These are phyloP conservation scores for Thinocorus orbignyianus DNA, from an alignment of 2,113 vertebrate species.

Conservation along the genomic window DNA sequence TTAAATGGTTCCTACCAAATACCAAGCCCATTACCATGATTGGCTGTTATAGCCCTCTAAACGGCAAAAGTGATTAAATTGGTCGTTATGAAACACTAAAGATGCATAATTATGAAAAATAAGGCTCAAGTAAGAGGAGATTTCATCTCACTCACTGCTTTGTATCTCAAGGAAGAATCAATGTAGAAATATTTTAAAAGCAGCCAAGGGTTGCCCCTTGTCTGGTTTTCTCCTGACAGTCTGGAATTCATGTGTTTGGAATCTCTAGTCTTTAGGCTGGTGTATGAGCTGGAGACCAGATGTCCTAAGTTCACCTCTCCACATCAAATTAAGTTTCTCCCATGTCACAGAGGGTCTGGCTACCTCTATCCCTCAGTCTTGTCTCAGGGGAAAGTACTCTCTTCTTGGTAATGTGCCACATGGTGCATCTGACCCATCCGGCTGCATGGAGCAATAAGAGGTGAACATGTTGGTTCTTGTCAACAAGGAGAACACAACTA, in stretches of 20 bases:
- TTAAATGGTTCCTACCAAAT: constrained; percentile 83
- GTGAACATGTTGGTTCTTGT: not conserved
- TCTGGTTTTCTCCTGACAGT: constrained; percentile 22
- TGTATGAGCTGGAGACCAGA: not conserved
- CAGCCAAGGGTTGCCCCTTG: constrained; percentile 12
- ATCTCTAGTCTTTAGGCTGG: not conserved
- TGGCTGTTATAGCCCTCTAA: constrained; percentile 82
- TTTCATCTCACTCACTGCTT: constrained; percentile 71
- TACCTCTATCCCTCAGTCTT: not conserved
- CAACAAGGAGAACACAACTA: not conserved
- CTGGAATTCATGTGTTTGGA: not conserved
- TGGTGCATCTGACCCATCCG: not conserved
- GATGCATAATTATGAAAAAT: constrained; percentile 83
- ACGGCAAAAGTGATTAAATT: constrained; percentile 81
- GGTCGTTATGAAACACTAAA: constrained; percentile 78
- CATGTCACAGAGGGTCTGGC: not conserved
- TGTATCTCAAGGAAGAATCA: constrained; percentile 73
- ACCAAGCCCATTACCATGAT: constrained; percentile 81
- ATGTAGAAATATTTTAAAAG: constrained; percentile 62
- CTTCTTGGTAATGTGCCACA: not conserved
- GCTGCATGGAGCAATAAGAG: not conserved
- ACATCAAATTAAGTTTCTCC: not conserved
- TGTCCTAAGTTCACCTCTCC: not conserved
- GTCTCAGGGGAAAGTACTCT: not conserved
- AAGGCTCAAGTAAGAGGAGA: constrained; percentile 70